Base-by-base conservation (phyloP, 2,888 invertebrate species). In the Disparrhopalites patrizii region DNA sequence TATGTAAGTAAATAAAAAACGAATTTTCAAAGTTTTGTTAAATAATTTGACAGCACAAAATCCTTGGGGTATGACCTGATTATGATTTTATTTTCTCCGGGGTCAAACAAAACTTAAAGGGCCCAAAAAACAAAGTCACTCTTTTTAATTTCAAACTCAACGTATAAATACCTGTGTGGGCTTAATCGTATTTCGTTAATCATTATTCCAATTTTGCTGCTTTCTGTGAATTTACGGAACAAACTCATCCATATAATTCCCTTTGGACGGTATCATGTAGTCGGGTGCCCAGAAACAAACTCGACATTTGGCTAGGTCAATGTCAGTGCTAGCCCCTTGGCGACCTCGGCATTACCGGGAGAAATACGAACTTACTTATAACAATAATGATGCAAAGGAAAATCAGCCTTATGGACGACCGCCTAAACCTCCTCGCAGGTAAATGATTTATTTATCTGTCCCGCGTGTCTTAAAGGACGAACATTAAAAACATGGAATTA, bases 261-360 rank as follows among this genome's bases (percentile, higher is more conserved):
- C n/a, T n/a, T n/a, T n/a, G n/a, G n/a, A 18, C 20, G 55, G 40
- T 55, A 25, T 33, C 15, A 31, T 52, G 15, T 31, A 69, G 69
- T 69, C 69, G 20, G 69, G 69, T 23, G 54, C 47, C 33, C 67
- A 67, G 28, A 69, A 63, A 55, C 69, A 70, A 54, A 66, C 69
- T 33, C 54, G 58, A 33, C 67, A 67, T 50, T 62, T 70, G 61
- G 69, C 69, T 13, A 8, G 67, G 25, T 72, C 72, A 36, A 70
- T 70, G 72, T 69, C 69, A 51, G 68, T 72, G 40, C 57, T 70
- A 27, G 70, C 70, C 23, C 72, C 72, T 10, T 72, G 72, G 72
- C 64, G 69, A 13, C 72, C 72, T 3, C 57, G 68, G 10, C 68
- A 72, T 66, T 68, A 63, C 60, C 55, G 67, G 25, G 67, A 69